A percentile compares a stretch with the other conserved stretches of the same genome.
These are phyloP conservation scores for Collichthys lucidus DNA, from an alignment of 2,113 vertebrate species.

Conservation along the genomic window DNA sequence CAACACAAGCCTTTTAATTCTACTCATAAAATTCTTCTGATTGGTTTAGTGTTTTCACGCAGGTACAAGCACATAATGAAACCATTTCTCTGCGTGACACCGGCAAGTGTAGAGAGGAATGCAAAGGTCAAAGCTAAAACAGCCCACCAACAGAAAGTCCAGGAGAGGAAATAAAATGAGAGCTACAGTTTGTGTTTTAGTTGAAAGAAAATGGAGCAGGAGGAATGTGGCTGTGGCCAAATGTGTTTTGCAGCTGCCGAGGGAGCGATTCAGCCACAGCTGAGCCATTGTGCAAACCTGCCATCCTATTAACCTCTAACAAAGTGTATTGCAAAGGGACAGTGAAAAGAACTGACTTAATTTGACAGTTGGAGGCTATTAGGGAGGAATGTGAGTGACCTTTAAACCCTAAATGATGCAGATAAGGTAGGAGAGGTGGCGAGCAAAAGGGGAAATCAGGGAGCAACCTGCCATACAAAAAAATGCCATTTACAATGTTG, in stretches of 20 bases:
- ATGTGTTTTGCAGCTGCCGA: neutral
- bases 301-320: slow-evolving; percentile 48
- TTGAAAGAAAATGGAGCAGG: neutral
- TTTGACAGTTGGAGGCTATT: slow-evolving; percentile 40
- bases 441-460: slow-evolving; percentile 2
- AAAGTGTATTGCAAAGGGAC: slow-evolving; percentile 13
- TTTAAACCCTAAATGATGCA: slow-evolving; percentile 31
- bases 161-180: neutral
- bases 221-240: neutral
- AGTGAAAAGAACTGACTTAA: slow-evolving; percentile 27
- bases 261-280: slow-evolving; percentile 7
- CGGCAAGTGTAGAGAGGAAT: neutral
- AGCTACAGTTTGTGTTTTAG: neutral
- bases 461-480: neutral
- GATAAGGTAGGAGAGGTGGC: neutral
- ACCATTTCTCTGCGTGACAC: slow-evolving; percentile 25
- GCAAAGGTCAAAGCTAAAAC: slow-evolving; percentile 28
- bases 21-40: slow-evolving; percentile 14
- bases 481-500: neutral
- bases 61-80: slow-evolving; percentile 6
- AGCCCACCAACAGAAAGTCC: neutral
- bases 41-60: slow-evolving; percentile 23
- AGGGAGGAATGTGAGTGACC: slow-evolving; percentile 12
- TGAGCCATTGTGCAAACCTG: slow-evolving; percentile 14
- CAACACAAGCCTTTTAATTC: slow-evolving; percentile 42